Percentiles rank a stretch among this genome's conserved stretches.
These are phyloP conservation scores for Gila robusta DNA, from an alignment of 2,797 vertebrate species.

Conservation along the genomic window DNA sequence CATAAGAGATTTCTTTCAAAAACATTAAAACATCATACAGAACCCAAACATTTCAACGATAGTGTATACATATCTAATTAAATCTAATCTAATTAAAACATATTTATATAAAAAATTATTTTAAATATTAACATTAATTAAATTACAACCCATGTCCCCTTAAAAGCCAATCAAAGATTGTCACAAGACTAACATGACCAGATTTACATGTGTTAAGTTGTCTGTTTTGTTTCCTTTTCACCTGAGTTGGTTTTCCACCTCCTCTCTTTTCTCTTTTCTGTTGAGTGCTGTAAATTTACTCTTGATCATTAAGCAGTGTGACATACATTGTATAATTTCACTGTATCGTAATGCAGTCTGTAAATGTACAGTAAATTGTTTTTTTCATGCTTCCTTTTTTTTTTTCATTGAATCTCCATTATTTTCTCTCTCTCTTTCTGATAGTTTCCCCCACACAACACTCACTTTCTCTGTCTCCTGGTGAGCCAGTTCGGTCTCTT, in stretches of 20 bases:
- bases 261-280: background rate
- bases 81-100: background rate
- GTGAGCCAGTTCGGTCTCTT: conserved; percentile 79
- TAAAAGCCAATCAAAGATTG: background rate
- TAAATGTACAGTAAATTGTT: background rate
- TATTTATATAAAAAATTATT: background rate
- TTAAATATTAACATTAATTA: background rate
- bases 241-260: background rate
- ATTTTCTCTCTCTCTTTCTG: conserved; percentile 8
- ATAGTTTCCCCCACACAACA: background rate
- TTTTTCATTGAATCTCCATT: background rate
- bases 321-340: conserved; percentile 2
- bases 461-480: conserved; percentile 82
- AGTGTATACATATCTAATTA: no score
- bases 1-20: no score
- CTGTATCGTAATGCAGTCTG: conserved; percentile 6
- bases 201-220: background rate
- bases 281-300: background rate
- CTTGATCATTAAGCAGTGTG: background rate
- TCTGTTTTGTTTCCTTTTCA: background rate
- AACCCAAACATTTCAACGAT: no score
- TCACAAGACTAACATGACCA: background rate
- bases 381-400: background rate
- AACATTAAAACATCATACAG: no score
- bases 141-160: background rate